These are phyloP conservation scores for Himantopus leucocephalus DNA, from an alignment of 2,113 vertebrate species.

Conservation along the genomic window DNA sequence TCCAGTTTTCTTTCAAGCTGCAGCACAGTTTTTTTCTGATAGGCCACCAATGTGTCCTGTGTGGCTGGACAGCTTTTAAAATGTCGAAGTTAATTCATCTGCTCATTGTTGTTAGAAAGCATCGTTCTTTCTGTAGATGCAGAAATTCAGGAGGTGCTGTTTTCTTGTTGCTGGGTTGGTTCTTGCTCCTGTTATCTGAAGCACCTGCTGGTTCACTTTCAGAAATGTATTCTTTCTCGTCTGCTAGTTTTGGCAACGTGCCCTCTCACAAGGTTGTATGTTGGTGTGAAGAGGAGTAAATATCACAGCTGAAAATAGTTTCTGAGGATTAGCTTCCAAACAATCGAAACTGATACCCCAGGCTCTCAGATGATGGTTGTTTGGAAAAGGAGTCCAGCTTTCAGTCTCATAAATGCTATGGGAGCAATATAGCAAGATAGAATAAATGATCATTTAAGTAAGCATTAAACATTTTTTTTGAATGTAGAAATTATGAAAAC, in stretches of 20 bases:
- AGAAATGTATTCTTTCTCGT: background rate
- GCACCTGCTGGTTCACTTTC: background rate
- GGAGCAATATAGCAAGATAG: background rate
- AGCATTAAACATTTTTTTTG: accelerated
- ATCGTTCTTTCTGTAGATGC: accelerated
- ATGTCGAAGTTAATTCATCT: background rate
- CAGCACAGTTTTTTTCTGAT: background rate
- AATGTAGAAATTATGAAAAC: background rate
- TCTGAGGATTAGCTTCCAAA: background rate
- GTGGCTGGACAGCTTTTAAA: background rate
- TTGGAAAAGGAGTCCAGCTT: background rate
- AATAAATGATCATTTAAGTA: background rate
- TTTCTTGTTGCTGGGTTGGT: background rate
- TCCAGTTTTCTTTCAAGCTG: background rate
- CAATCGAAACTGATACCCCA: background rate
- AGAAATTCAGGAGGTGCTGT: background rate
- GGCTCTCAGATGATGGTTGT: background rate
- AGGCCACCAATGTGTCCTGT: background rate
- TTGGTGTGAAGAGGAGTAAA: background rate
- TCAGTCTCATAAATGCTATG: background rate
- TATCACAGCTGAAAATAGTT: background rate
- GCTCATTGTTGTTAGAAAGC: background rate
- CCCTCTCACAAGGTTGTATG: background rate
- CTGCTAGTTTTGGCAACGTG: background rate
- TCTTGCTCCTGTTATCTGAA: background rate